These are phyloP conservation scores for Ochotona princeps DNA, from an alignment of 2,113 vertebrate genomes.

Conservation along the genomic window DNA sequence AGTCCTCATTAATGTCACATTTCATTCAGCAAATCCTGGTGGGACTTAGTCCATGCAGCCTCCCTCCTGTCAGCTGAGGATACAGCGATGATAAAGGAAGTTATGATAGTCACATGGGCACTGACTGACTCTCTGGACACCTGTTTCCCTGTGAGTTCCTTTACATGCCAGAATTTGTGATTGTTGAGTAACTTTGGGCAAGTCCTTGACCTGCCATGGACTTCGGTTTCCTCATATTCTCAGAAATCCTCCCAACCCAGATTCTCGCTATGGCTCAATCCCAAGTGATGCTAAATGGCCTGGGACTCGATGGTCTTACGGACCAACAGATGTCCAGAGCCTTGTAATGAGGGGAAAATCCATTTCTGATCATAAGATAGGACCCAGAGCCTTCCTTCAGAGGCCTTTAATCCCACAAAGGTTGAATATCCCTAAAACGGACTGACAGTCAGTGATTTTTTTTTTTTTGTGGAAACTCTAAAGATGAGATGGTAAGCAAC, in stretches of 20 bases:
- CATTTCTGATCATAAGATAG: neutral
- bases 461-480: neutral
- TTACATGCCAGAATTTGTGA: neutral
- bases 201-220: neutral
- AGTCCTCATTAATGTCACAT: neutral
- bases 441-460: neutral
- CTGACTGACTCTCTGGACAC: neutral
- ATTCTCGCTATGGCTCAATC: neutral
- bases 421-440: neutral
- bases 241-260: neutral
- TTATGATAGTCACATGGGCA: accelerated
- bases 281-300: neutral
- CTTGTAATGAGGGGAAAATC: neutral
- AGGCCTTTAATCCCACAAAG: neutral
- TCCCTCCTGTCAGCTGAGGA: neutral
- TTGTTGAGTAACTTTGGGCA: neutral
- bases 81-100: accelerated
- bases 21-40: neutral
- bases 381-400: neutral
- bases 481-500: neutral
- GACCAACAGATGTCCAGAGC: neutral
- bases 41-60: neutral
- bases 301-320: neutral
- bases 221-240: neutral
- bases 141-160: neutral